Conservation (phyloP, 1,140 invertebrate species). For the Habropoda laboriosa region DNA sequence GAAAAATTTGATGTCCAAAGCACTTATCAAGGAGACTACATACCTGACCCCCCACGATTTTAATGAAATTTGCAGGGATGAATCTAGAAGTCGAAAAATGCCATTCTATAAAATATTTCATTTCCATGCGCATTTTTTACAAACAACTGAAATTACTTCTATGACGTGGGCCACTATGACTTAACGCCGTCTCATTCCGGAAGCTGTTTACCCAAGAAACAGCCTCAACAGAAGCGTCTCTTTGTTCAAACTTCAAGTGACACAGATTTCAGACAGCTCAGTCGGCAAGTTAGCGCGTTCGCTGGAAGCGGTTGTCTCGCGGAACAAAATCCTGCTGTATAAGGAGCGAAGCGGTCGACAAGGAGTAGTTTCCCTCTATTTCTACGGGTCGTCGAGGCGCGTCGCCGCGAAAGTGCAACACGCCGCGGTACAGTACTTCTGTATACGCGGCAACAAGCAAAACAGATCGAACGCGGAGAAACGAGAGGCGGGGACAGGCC, state of each 20-base stretch:
- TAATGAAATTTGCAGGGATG: too few relatives aligned
- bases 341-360: neutral
- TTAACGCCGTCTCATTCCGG: too few relatives aligned
- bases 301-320: neutral
- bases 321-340: conserved; percentile 32
- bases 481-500: conserved; percentile 7
- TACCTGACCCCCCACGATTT: too few relatives aligned
- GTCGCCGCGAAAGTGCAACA: neutral
- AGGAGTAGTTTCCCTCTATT: conserved; percentile 10
- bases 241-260: neutral
- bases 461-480: conserved; percentile 19
- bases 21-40: too few relatives aligned
- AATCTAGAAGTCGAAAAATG: too few relatives aligned
- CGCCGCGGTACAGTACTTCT: neutral
- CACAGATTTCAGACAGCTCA: conserved; percentile 5
- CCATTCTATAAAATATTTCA: too few relatives aligned
- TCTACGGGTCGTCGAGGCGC: conserved; percentile 8
- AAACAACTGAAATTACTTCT: too few relatives aligned
- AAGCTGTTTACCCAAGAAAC: neutral
- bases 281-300: neutral
- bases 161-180: too few relatives aligned
- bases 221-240: neutral
- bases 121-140: too few relatives aligned
- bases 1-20: too few relatives aligned
- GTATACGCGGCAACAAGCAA: conserved; percentile 38